Conservation (phyloP, 2,797 vertebrate species). For the Myotis findleyi region DNA sequence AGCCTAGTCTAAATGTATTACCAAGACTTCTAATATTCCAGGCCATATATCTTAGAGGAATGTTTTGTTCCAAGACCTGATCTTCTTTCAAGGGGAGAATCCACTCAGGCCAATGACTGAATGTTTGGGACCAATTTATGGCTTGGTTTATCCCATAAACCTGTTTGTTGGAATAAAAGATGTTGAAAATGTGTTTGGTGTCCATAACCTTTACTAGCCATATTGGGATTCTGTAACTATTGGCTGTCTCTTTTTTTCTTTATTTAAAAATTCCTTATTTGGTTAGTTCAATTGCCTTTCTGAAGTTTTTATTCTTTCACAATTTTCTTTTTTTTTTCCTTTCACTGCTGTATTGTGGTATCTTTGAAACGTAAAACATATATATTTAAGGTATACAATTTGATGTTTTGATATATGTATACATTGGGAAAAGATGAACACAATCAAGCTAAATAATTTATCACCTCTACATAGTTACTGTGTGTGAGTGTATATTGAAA, state of each 20-base stretch:
- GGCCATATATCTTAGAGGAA: conserved; percentile 54
- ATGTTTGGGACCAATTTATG: conserved; percentile 61
- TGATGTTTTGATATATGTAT: background rate
- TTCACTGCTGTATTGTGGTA: background rate
- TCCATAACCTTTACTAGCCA: conserved; percentile 40
- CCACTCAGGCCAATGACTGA: background rate
- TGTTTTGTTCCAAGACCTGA: conserved; percentile 38
- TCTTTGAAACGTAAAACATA: background rate
- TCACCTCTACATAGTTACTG: background rate
- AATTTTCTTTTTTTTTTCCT: background rate
- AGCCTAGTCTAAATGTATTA: conserved; percentile 62
- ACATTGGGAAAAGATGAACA: background rate
- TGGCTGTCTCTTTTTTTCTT: conserved; percentile 4
- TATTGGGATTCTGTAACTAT: conserved; percentile 40
- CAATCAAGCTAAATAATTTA: background rate
- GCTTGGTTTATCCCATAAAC: conserved; percentile 58
- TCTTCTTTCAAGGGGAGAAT: conserved; percentile 50
- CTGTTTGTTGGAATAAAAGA: conserved; percentile 53
- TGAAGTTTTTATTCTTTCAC: conserved; percentile 39
- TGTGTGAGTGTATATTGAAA: background rate
- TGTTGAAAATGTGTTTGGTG: conserved; percentile 46
- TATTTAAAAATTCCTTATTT: conserved; percentile 53
- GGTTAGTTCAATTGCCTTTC: conserved; percentile 7
- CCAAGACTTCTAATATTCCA: conserved; percentile 64
- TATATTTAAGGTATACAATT: background rate